Evolutionary conservation across 2,797 vertebrate species (phyloP).

Genomic region (Poeciliopsis paucimaculata): DNA sequence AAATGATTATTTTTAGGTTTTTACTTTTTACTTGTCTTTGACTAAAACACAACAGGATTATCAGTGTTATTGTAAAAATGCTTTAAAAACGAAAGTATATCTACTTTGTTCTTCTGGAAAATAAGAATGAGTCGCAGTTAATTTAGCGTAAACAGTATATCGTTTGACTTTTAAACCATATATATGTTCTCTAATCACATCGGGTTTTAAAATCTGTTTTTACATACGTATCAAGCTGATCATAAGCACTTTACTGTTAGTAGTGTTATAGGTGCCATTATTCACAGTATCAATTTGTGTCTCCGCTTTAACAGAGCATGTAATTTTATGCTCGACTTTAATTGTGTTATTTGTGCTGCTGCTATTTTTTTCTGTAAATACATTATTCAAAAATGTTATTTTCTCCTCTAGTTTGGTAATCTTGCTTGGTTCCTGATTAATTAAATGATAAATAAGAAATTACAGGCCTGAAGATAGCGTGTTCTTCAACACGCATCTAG

Average conservation of each 20-base stretch:
- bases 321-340: not conserved
- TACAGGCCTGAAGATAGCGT: not conserved
- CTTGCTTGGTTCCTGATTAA: not conserved
- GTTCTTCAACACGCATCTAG: not conserved
- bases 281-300: constrained; percentile 21
- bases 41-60: constrained; percentile 34
- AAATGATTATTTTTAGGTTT: constrained; percentile 8
- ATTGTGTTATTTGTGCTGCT: constrained; percentile 55
- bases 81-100: constrained; percentile 48
- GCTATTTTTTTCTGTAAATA: constrained; percentile 59
- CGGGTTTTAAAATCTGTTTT: not conserved
- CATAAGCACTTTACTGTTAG: constrained; percentile 14
- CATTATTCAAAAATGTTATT: constrained; percentile 37
- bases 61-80: constrained; percentile 36
- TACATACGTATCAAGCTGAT: constrained; percentile 49
- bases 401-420: not conserved
- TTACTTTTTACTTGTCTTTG: constrained; percentile 43
- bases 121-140: constrained; percentile 17
- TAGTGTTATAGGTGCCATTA: not conserved
- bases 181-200: constrained; percentile 41
- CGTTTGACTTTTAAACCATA: constrained; percentile 50
- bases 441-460: not conserved
- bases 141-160: constrained; percentile 41
- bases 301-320: not conserved
- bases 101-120: constrained; percentile 21